Conservation (phyloP, 1,140 invertebrate genomes). For the Sycobia sp. region DNA sequence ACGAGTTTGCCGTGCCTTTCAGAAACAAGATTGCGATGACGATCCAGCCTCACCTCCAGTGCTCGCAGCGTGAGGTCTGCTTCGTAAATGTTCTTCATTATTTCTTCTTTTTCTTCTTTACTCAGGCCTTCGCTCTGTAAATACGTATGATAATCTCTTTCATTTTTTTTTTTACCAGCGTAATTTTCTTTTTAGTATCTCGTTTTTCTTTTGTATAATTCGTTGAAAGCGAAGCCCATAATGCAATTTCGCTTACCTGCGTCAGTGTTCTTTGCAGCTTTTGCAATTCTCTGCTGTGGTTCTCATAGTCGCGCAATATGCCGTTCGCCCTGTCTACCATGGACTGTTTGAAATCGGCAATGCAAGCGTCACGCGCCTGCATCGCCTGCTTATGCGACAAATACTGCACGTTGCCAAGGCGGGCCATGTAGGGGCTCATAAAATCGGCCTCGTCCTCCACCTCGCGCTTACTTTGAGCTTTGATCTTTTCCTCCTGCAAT, state of each 20-base stretch:
- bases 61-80: conserved; percentile 53
- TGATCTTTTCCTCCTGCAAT: conserved; percentile 52
- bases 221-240: too few relatives aligned
- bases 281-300: conserved; percentile 38
- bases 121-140: conserved; percentile 50
- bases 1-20: conserved; percentile 46
- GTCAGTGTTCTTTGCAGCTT: conserved; percentile 38
- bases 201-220: too few relatives aligned
- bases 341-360: conserved; percentile 64
- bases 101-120: conserved; percentile 54
- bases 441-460: conserved; percentile 59
- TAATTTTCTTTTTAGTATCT: neutral
- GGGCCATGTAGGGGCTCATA: conserved; percentile 65
- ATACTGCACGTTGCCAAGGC: conserved; percentile 54
- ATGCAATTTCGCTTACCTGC: too few relatives aligned
- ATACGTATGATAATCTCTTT: neutral
- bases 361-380: conserved; percentile 57
- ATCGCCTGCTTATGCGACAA: conserved; percentile 53
- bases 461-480: conserved; percentile 48
- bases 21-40: conserved; percentile 52
- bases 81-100: conserved; percentile 54
- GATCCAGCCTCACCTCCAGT: conserved; percentile 55
- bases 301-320: conserved; percentile 63
- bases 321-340: conserved; percentile 62
- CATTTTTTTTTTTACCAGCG: too few relatives aligned